phyloP scores from a whole-genome alignment of 2,113 vertebrate genomes.

The Passer montanus region DNA sequence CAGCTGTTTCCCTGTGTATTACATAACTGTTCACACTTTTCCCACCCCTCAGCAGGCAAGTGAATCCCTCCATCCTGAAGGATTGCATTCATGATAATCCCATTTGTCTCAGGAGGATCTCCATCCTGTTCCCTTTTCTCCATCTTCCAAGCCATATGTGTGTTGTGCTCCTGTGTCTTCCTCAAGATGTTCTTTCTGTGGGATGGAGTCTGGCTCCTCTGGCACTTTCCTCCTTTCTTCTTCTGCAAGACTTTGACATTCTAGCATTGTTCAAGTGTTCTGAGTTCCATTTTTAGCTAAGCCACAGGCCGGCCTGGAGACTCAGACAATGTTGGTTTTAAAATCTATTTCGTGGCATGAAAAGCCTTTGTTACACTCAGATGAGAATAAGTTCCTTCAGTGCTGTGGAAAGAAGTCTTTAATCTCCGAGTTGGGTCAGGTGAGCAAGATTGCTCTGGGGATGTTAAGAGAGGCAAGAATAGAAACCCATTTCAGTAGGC shows the following conservation, averaged over 20 bases:
- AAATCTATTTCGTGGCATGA: neutral
- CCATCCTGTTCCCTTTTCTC: neutral
- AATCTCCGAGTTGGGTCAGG: conserved; percentile 12
- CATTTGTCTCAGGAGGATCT: neutral
- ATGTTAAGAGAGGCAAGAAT: conserved; percentile 60
- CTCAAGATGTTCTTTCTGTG: neutral
- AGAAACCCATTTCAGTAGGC: conserved; percentile 65
- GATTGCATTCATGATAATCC: neutral
- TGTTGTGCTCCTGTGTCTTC: neutral
- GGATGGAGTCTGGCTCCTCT: neutral
- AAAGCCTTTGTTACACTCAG: neutral
- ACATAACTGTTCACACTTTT: neutral
- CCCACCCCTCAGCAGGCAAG: neutral
- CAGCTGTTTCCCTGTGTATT: neutral
- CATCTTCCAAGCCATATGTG: neutral
- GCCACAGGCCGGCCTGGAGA: neutral
- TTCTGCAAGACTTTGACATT: neutral
- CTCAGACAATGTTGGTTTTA: neutral
- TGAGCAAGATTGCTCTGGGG: conserved; percentile 36
- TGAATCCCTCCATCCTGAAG: neutral
- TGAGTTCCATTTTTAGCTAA: neutral
- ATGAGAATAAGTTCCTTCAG: neutral
- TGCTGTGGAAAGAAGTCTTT: neutral
- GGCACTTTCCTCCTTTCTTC: neutral
- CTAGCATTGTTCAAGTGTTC: neutral